Percentiles rank a stretch among this genome's conserved stretches.
phyloP scores from a whole-genome alignment of 2,113 vertebrate genomes.

The Hirundichthys speculiger region DNA sequence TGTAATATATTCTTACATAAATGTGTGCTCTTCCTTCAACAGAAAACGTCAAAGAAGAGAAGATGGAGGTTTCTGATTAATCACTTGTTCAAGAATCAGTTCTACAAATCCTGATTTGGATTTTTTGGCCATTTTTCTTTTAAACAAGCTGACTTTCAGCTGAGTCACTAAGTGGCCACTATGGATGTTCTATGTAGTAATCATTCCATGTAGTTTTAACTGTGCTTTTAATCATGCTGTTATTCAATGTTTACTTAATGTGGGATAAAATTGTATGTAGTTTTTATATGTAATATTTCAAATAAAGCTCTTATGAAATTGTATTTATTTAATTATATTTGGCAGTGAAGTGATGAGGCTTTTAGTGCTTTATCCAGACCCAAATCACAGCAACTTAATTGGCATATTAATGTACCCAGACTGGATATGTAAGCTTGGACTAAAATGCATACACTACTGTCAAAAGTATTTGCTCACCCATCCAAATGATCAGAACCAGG shows the following conservation, averaged over 20 bases:
- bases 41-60: conserved; percentile 83
- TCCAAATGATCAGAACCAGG: too few relatives aligned
- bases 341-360: too few relatives aligned
- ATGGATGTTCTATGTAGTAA: conserved; percentile 80
- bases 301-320: conserved; percentile 91
- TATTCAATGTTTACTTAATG: conserved; percentile 79
- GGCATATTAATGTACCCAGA: too few relatives aligned
- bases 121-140: conserved; percentile 19
- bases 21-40: neutral
- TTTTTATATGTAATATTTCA: conserved; percentile 99
- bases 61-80: conserved; percentile 81
- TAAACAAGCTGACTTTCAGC: conserved; percentile 57
- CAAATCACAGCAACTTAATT: too few relatives aligned
- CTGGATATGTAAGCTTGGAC: too few relatives aligned
- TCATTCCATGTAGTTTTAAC: conserved; percentile 76
- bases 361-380: too few relatives aligned
- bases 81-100: conserved; percentile 21
- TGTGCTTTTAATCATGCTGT: conserved; percentile 85
- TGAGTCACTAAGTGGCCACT: conserved; percentile 52
- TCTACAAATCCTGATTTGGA: conserved; percentile 36
- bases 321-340: neutral
- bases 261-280: conserved; percentile 92
- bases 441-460: too few relatives aligned
- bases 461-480: too few relatives aligned
- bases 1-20: neutral